Base-by-base conservation (phyloP, 2,888 invertebrate genomes). In the Tuta absoluta region DNA sequence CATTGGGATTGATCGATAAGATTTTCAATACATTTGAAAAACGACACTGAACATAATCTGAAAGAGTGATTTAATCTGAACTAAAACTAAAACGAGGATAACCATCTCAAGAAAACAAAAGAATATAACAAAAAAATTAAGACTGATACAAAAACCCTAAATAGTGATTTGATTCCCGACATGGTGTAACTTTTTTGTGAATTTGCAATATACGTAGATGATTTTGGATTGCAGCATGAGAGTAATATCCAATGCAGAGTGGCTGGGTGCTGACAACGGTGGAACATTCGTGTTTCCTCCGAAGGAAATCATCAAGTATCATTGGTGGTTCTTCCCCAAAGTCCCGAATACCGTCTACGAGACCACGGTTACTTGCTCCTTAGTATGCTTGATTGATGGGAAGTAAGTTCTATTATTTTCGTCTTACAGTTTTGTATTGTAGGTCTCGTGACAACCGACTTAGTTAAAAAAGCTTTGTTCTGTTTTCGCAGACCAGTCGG, bases 321-420 rank as follows among this genome's bases (percentile, higher is more conserved):
- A 83, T 48, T 91, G 87, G 87, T 91, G 91, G 91, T 92, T 91
- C 73, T 91, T 89, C 66, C 91, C 91, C 0, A 86, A 79, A 68
- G 70, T 68, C 0, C 75, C 79, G 4, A 71, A 89, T 57, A 81
- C 80, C 69, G 86, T 90, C 0, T 91, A 91, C 66, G 81, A 84
- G 59, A 87, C 90, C 0, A 87, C 82, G 0, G 72, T 90, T 1
- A 88, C 85, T 19, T 86, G 87, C 63, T 86, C 90, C 0, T 90
- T 89, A 66, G 71, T 91, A 11, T 89, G 88, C 67, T 74, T 91
- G 51, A 86, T 91, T 62, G 69, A 86, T 65, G 86, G 81, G 69
- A 86, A 82, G 91, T 90, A 71, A 74, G 66, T 67, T 10, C 37
- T 51, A 41, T 49, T 33, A 57, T 14, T n/a, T 0, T 10, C 8